Evolutionary conservation across 2,888 invertebrate species (phyloP).

Genomic region (Anthrax anthrax): DNA sequence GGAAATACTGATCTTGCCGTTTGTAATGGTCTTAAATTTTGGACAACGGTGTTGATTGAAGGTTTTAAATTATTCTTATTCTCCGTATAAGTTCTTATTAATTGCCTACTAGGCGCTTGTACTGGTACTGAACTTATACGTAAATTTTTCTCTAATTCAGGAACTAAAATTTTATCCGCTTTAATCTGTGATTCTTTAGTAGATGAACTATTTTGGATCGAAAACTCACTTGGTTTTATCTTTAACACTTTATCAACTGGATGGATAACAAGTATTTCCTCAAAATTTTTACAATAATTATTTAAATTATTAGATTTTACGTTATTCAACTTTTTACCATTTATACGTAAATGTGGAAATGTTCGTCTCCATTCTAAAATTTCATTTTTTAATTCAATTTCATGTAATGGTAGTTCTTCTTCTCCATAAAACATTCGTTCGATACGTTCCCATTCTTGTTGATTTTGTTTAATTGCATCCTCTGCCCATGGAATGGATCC

Average conservation of each 20-base stretch:
- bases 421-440: constrained; percentile 28
- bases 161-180: too few relatives aligned
- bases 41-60: background rate
- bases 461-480: constrained; percentile 33
- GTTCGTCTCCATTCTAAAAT: constrained; percentile 31
- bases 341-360: constrained; percentile 20
- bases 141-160: constrained; percentile 8
- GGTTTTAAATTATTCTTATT: background rate
- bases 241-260: background rate
- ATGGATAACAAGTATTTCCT: constrained; percentile 9
- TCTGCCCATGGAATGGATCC: constrained; percentile 35
- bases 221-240: too few relatives aligned
- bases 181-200: too few relatives aligned
- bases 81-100: background rate
- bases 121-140: constrained; percentile 11
- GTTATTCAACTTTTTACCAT: constrained; percentile 3
- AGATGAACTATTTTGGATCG: too few relatives aligned
- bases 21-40: constrained; percentile 3
- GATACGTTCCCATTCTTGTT: constrained; percentile 30
- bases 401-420: constrained; percentile 16
- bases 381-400: constrained; percentile 26
- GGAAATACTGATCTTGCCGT: constrained; percentile 4
- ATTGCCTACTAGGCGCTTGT: too few relatives aligned
- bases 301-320: too few relatives aligned
- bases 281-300: constrained; percentile 1